Percentiles rank a stretch among this genome's conserved stretches.
phyloP scores from a whole-genome alignment of 2,888 invertebrate genomes.

The Caenorhabditis sp. region DNA sequence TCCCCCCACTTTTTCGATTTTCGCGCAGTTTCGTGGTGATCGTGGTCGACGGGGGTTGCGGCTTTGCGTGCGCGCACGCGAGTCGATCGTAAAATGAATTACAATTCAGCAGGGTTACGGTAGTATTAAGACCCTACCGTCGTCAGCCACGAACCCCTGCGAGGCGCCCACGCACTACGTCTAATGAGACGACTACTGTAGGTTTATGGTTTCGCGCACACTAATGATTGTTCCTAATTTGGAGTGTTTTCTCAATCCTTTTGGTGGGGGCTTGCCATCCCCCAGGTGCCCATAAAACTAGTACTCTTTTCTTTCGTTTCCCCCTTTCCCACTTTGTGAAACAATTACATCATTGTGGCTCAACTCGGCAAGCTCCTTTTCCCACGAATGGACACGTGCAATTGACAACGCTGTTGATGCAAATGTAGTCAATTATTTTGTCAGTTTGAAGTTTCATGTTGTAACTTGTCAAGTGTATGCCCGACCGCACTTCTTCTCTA shows the following conservation, averaged over 20 bases:
- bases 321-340: constrained; percentile 7
- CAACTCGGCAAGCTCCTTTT: constrained; percentile 16
- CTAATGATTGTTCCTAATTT: constrained; percentile 52
- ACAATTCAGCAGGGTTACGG: constrained; percentile 48
- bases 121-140: constrained; percentile 36
- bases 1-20: constrained; percentile 18
- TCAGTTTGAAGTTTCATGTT: constrained; percentile 51
- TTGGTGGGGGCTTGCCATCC: neutral
- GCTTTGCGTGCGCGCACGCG: constrained; percentile 55
- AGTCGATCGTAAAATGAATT: constrained; percentile 53
- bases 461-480: constrained; percentile 50
- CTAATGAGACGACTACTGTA: constrained; percentile 51
- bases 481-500: constrained; percentile 12
- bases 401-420: constrained; percentile 34
- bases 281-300: constrained; percentile 32
- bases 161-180: constrained; percentile 19
- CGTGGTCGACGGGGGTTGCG: constrained; percentile 20
- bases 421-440: constrained; percentile 51
- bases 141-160: too few relatives aligned
- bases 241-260: constrained; percentile 43
- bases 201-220: constrained; percentile 56
- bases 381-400: constrained; percentile 17
- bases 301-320: constrained; percentile 25
- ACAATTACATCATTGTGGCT: constrained; percentile 37
- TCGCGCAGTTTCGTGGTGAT: constrained; percentile 46